phyloP scores from a whole-genome alignment of 1,140 invertebrate genomes.

The Drosophila persimilis region DNA sequence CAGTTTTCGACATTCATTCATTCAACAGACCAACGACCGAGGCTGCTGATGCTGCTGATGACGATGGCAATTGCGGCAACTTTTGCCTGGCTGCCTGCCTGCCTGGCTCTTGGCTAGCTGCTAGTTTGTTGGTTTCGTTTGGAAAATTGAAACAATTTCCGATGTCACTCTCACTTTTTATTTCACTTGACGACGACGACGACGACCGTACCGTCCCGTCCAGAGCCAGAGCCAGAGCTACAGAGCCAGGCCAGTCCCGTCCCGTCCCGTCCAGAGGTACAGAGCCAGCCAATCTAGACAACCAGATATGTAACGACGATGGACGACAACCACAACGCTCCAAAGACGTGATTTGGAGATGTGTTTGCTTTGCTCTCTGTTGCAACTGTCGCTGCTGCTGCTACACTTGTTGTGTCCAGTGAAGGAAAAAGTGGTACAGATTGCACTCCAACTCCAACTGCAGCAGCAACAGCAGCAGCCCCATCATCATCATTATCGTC shows the following conservation, averaged over 20 bases:
- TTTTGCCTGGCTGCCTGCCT: constrained; percentile 27
- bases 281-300: constrained; percentile 72
- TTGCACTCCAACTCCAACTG: constrained; percentile 47
- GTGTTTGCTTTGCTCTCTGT: constrained; percentile 72
- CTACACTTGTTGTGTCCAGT: constrained; percentile 75
- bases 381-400: constrained; percentile 51
- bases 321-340: constrained; percentile 35
- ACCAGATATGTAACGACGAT: constrained; percentile 76
- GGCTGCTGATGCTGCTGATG: constrained; percentile 25
- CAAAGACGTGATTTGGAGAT: constrained; percentile 76
- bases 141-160: constrained; percentile 83
- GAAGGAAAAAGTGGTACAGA: constrained; percentile 74
- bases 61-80: constrained; percentile 68
- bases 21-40: constrained; percentile 69
- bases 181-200: constrained; percentile 61
- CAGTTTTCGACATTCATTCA: constrained; percentile 83
- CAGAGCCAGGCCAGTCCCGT: constrained; percentile 14
- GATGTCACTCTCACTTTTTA: constrained; percentile 83
- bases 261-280: background rate
- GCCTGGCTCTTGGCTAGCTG: constrained; percentile 56
- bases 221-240: constrained; percentile 10
- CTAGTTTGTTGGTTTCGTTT: constrained; percentile 72
- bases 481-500: constrained; percentile 33
- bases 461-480: constrained; percentile 40
- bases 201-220: constrained; percentile 25